These are phyloP conservation scores for Drosophila ohnishii DNA, from an alignment of 1,140 invertebrate species.

Conservation along the genomic window DNA sequence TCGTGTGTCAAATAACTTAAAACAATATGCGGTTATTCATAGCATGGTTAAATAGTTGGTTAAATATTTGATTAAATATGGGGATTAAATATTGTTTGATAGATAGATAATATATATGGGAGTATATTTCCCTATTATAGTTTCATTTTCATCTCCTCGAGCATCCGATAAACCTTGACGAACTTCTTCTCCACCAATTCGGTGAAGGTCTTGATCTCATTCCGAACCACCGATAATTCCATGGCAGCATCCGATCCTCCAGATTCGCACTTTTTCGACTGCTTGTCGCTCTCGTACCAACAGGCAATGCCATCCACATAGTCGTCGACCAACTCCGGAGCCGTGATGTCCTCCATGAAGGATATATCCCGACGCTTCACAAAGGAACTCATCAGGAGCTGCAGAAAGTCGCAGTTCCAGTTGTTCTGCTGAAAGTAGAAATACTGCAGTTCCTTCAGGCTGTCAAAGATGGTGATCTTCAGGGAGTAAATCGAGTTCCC, in stretches of 20 bases:
- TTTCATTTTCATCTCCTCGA: slow-evolving; percentile 76
- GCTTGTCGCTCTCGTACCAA: slow-evolving; percentile 78
- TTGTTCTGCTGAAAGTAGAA: slow-evolving; percentile 82
- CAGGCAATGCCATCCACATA: slow-evolving; percentile 80
- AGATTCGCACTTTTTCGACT: slow-evolving; percentile 70
- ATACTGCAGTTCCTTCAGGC: slow-evolving; percentile 75
- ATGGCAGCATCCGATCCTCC: slow-evolving; percentile 65
- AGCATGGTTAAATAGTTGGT: slow-evolving; percentile 17
- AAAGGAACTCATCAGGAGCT: slow-evolving; percentile 76
- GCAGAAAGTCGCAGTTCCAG: slow-evolving; percentile 80
- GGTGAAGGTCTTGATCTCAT: slow-evolving; percentile 76
- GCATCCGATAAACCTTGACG: slow-evolving; percentile 74
- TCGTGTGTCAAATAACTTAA: slow-evolving; percentile 60
- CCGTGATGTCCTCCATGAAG: slow-evolving; percentile 75
- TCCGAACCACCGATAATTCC: slow-evolving; percentile 75
- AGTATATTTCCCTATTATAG: slow-evolving; percentile 24
- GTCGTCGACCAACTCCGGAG: slow-evolving; percentile 76
- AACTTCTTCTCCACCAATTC: slow-evolving; percentile 79
- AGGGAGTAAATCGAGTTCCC: slow-evolving; percentile 69
- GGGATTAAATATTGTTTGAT: slow-evolving; percentile 30
- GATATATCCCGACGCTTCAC: slow-evolving; percentile 73
- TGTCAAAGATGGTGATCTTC: slow-evolving; percentile 76
- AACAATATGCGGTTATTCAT: slow-evolving; percentile 39
- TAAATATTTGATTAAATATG: slow-evolving; percentile 34
- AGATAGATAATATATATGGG: slow-evolving; percentile 17